Percentiles rank a stretch among this genome's conserved stretches.
Evolutionary conservation across 2,113 vertebrate species (phyloP).

Genomic region (Gallinago undulata): DNA sequence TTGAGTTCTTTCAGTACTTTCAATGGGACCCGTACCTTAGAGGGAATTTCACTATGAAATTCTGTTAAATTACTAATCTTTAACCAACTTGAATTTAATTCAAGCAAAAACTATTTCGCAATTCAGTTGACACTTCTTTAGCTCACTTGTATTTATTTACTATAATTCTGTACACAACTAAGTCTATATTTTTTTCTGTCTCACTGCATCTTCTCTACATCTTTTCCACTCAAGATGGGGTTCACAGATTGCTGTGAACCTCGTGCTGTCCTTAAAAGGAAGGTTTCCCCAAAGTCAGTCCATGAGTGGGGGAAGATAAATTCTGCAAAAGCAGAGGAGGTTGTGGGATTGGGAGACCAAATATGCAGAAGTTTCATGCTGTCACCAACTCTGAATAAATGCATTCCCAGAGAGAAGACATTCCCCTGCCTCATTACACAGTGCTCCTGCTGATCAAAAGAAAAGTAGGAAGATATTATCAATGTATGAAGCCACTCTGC

Average conservation of each 20-base stretch:
- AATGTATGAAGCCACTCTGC: neutral
- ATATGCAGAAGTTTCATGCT: neutral
- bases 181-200: neutral
- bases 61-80: neutral
- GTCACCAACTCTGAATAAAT: constrained; percentile 37
- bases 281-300: neutral
- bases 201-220: neutral
- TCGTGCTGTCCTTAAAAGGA: neutral
- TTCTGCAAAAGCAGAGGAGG: neutral
- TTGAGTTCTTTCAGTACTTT: neutral
- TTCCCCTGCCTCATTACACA: neutral
- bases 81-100: neutral
- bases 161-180: neutral
- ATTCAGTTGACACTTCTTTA: neutral
- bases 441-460: constrained; percentile 31
- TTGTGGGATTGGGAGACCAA: neutral
- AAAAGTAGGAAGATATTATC: constrained; percentile 14
- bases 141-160: neutral
- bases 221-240: neutral
- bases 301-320: neutral
- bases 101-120: neutral
- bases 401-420: constrained; percentile 8
- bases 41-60: neutral
- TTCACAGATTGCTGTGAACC: neutral
- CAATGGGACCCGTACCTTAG: neutral